Base-by-base conservation (phyloP, 2,113 vertebrate species). In the Antechinus stuartii region DNA sequence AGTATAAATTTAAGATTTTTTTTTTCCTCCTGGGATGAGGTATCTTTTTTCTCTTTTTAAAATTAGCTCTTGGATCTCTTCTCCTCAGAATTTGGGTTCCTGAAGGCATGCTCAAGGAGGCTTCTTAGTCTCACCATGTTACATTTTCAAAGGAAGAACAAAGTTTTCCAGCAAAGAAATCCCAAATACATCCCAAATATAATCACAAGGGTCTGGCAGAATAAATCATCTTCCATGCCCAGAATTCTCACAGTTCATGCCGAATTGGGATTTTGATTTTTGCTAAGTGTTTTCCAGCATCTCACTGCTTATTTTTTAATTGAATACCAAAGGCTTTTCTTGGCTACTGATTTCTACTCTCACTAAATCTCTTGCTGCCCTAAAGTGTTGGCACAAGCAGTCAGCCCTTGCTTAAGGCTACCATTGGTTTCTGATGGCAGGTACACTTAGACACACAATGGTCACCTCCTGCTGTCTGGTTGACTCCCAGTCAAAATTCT, bases 271-370 rank as follows among this genome's bases (percentile, higher is more conserved):
- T 56, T 94, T 54, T 95, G 93, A 42, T 92, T 97, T 97, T 95
- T 97, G 53, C 93, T 94, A 95, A 95, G 93, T 96, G 95, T 97
- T 97, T 97, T 97, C 95, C 95, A 96, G 76, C 91, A 97, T 97
- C 91, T 97, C 93, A 94, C 84, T 95, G 61, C 92, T 96, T 52
- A 90, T 50, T 52, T 90, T 91, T 97, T 97, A 98, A 97, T 94
- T 96, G 96, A 98, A 96, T 94, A 94, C 95, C 92, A 89, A 96
- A 97, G 84, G 96, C 96, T 97, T 98, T 97, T 96, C 95, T 96
- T 97, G 97, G 96, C 96, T 94, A 95, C 49, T 94, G 47, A 92
- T 90, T 89, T 95, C 84, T 96, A 76, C 90, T 91, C 92, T 95
- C 46, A 61, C 91, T 93, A 84, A 91, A 89, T 94, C 93, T 96